Conservation (phyloP, 2,113 vertebrate species). For the Potamarius usumacintae region DNA sequence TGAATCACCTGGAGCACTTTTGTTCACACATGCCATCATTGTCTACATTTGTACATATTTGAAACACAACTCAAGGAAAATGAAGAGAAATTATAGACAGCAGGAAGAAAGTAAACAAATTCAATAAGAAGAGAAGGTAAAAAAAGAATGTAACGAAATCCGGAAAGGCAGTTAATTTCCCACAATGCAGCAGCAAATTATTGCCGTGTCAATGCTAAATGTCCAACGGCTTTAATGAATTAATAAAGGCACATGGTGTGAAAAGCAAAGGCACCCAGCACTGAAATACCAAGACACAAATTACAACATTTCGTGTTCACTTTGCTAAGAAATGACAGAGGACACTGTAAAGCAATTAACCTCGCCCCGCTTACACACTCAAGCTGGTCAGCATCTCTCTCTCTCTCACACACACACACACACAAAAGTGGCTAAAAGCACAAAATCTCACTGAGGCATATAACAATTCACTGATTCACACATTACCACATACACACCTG, state of each 20-base stretch:
- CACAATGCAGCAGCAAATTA: conserved; percentile 36
- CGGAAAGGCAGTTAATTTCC: not conserved
- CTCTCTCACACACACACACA: not conserved
- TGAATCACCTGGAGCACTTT: not conserved
- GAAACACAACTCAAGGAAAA: not conserved
- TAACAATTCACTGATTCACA: not conserved
- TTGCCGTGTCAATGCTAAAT: not conserved
- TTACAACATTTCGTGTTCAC: conserved; percentile 27
- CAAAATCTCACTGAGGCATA: not conserved
- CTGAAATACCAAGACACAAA: conserved; percentile 8
- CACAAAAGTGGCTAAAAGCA: not conserved
- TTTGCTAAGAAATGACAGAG: conserved; percentile 33
- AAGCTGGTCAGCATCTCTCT: not conserved
- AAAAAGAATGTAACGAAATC: not conserved
- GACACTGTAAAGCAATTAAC: conserved; percentile 42
- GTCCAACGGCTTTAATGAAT: not conserved
- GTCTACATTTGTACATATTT: not conserved
- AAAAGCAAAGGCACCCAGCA: not conserved
- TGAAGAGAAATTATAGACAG: not conserved
- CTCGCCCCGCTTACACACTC: not conserved
- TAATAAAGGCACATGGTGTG: not conserved
- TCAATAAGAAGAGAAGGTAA: not conserved
- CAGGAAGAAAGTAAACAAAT: not conserved
- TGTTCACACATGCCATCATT: not conserved
- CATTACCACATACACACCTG: not conserved